These are phyloP conservation scores for Cyprinella venusta DNA, from an alignment of 2,797 vertebrate genomes.

Conservation along the genomic window DNA sequence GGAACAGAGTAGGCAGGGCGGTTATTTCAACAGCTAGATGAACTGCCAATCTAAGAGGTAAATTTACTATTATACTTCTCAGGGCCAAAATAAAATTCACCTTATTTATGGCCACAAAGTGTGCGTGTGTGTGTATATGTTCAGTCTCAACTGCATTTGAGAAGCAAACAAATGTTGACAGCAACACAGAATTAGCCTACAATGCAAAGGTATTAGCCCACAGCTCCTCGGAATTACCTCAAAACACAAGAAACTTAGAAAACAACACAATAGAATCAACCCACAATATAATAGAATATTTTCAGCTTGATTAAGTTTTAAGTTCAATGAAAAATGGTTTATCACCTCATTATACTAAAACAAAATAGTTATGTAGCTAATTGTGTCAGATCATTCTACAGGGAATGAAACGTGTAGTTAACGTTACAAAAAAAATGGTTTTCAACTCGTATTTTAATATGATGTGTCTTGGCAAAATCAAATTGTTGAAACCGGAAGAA, in stretches of 20 bases:
- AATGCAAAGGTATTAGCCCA: background rate
- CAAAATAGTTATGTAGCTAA: background rate
- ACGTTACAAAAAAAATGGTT: background rate
- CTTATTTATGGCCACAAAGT: slow-evolving; percentile 10
- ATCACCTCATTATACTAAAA: slow-evolving; percentile 3
- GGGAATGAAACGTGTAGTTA: background rate
- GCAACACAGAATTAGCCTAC: slow-evolving; percentile 20
- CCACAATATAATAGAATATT: slow-evolving; percentile 3
- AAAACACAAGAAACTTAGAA: slow-evolving; percentile 21
- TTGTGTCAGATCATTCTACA: slow-evolving; percentile 3
- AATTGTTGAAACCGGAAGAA: background rate
- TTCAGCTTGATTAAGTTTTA: background rate
- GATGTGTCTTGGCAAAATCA: background rate
- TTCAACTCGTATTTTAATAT: background rate
- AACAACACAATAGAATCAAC: slow-evolving; percentile 10
- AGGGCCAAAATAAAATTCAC: slow-evolving; percentile 17
- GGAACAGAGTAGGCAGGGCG: slow-evolving; percentile 12
- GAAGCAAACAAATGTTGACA: slow-evolving; percentile 4
- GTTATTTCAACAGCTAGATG: slow-evolving; percentile 20
- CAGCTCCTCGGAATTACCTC: background rate
- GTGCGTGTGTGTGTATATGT: background rate
- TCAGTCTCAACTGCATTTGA: background rate
- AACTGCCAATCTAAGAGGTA: slow-evolving; percentile 14
- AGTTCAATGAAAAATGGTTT: slow-evolving; percentile 13
- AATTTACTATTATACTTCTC: slow-evolving; percentile 31